These are phyloP conservation scores for Zaprionus obscuricornis DNA, from an alignment of 2,888 invertebrate species.

Conservation along the genomic window DNA sequence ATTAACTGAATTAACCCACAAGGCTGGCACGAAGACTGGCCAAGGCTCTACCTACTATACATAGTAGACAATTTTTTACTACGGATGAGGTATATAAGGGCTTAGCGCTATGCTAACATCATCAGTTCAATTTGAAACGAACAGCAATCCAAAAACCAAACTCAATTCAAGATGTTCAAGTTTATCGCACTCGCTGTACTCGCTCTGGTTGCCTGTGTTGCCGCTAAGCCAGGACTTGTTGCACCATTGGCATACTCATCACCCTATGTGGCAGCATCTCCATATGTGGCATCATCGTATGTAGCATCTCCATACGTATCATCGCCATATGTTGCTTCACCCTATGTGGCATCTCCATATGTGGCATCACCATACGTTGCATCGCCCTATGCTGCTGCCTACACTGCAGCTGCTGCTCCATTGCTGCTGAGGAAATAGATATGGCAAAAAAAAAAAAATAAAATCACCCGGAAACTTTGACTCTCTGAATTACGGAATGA, in stretches of 20 bases:
- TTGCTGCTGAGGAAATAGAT: conserved; percentile 64
- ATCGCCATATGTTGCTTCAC: conserved; percentile 52
- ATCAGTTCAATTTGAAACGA: conserved; percentile 52
- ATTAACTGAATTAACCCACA: conserved; percentile 25
- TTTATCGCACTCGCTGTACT: conserved; percentile 73
- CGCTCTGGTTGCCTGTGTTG: conserved; percentile 72
- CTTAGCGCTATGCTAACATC: conserved; percentile 11
- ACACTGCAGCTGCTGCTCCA: conserved; percentile 56
- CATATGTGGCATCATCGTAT: conserved; percentile 75
- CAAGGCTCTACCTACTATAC: conserved; percentile 34
- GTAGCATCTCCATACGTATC: conserved; percentile 71
- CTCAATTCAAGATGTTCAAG: conserved; percentile 63
- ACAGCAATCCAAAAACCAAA: conserved; percentile 15
- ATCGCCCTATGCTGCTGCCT: conserved; percentile 57
- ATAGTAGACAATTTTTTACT: too few species aligned
- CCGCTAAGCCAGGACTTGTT: conserved; percentile 79
- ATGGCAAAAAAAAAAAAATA: not conserved
- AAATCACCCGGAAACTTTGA: not conserved
- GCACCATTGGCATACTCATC: conserved; percentile 82
- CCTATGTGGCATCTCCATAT: conserved; percentile 63
- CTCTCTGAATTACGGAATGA: not conserved
- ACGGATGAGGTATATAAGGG: conserved; percentile 53
- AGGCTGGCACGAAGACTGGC: conserved; percentile 25
- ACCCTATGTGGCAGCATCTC: conserved; percentile 83
- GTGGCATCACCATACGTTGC: conserved; percentile 55